Evolutionary conservation across 1,140 invertebrate genomes (phyloP).

Genomic region (Pachypeltis micranthus): DNA sequence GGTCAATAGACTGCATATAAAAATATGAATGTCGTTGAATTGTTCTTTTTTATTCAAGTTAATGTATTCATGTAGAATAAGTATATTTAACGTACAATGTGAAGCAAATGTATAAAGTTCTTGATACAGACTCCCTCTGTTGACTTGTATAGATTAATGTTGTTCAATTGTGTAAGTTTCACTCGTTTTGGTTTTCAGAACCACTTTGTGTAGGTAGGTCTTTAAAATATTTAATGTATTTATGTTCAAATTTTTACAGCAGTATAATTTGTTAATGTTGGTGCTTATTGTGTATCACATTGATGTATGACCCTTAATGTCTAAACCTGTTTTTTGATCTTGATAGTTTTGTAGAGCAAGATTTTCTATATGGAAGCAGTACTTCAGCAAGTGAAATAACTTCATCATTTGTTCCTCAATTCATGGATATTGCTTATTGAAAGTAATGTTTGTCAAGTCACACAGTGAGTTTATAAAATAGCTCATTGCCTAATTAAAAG

Average conservation of each 20-base stretch:
- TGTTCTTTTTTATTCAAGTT: background rate
- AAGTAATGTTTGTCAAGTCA: background rate
- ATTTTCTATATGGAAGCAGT: background rate
- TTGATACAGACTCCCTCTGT: background rate
- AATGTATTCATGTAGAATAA: background rate
- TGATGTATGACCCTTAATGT: too few relatives aligned
- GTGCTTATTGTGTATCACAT: background rate
- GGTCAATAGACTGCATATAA: too few relatives aligned
- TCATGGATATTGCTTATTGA: background rate
- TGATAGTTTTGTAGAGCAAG: background rate
- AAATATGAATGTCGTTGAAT: background rate
- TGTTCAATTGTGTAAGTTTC: background rate
- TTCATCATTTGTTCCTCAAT: background rate
- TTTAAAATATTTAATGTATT: background rate
- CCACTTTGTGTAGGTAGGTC: background rate
- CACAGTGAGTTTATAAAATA: background rate
- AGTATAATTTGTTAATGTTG: background rate
- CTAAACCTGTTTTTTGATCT: too few relatives aligned
- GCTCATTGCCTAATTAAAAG: background rate
- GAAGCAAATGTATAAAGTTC: background rate
- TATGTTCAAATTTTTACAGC: background rate
- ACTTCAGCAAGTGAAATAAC: too few relatives aligned
- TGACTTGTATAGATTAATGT: background rate
- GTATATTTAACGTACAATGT: conserved; percentile 8
- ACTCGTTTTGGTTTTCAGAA: background rate